phyloP scores from a whole-genome alignment of 2,797 vertebrate genomes.

The Steatocranus sp. region DNA sequence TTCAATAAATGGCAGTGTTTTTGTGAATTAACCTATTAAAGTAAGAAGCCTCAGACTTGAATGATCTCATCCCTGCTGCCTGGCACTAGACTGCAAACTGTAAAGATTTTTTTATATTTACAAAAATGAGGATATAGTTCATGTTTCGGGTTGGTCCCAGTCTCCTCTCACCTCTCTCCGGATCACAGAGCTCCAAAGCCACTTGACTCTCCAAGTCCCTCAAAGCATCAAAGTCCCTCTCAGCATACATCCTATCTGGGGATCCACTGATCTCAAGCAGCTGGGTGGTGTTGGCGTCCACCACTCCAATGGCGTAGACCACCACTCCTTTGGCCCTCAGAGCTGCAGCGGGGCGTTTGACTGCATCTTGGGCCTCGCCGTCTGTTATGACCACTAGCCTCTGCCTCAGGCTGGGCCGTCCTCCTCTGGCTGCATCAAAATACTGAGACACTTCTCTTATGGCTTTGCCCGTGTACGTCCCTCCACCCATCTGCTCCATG shows the following conservation, averaged over 20 bases:
- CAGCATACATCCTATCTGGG: constrained; percentile 55
- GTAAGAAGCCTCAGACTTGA: background rate
- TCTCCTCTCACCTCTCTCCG: constrained; percentile 67
- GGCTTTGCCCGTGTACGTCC: constrained; percentile 75
- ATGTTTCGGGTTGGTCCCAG: background rate
- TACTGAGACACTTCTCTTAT: constrained; percentile 46
- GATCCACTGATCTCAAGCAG: constrained; percentile 76
- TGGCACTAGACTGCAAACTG: background rate
- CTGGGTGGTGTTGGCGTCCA: constrained; percentile 68
- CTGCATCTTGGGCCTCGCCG: constrained; percentile 75
- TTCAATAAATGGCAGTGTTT: no score
- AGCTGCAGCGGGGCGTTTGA: constrained; percentile 58
- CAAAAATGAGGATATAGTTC: background rate
- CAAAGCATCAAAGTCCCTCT: constrained; percentile 74
- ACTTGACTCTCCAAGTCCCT: constrained; percentile 74
- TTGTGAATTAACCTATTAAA: background rate
- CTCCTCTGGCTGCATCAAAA: constrained; percentile 44
- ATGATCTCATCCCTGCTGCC: background rate
- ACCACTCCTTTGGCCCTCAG: constrained; percentile 74
- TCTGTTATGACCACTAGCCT: constrained; percentile 83
- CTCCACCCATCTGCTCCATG: constrained; percentile 40
- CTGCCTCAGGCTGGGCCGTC: constrained; percentile 66
- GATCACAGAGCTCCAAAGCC: constrained; percentile 75
- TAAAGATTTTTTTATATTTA: background rate
- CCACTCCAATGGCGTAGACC: constrained; percentile 80